Evolutionary conservation across 2,888 invertebrate species (phyloP).

Genomic region (Ecliptopera silaceata): DNA sequence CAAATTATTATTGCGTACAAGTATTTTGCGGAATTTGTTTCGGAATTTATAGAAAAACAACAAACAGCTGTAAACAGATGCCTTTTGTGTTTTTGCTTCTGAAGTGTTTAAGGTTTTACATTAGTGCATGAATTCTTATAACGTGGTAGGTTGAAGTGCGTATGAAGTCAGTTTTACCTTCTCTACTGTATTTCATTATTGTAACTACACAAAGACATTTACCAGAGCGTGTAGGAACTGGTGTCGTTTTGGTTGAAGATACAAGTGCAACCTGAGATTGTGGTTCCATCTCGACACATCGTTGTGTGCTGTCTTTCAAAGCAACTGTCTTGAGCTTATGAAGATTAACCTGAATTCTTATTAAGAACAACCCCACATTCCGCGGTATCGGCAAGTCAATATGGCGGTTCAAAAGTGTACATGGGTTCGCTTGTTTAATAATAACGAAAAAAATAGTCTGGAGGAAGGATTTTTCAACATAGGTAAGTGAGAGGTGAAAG

Average conservation of each 20-base stretch:
- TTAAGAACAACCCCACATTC: background rate
- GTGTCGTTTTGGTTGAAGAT: conserved; percentile 41
- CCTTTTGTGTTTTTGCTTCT: background rate
- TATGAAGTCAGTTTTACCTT: background rate
- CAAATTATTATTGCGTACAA: conserved; percentile 3
- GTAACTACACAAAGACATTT: conserved; percentile 28
- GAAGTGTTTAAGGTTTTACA: background rate
- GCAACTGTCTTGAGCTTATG: conserved; percentile 18
- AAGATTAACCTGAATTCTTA: background rate
- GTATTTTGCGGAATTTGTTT: background rate
- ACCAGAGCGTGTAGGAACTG: conserved; percentile 58
- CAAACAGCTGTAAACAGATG: background rate
- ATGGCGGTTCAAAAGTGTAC: conserved; percentile 39
- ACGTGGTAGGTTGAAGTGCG: background rate
- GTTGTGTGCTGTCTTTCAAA: conserved; percentile 18
- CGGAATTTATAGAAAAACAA: background rate
- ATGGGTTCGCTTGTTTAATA: conserved; percentile 54
- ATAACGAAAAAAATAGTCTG: conserved; percentile 43
- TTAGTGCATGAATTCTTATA: background rate
- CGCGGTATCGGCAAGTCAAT: background rate
- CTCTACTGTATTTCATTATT: conserved; percentile 11
- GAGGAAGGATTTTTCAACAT: conserved; percentile 47
- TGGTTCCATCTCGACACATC: conserved; percentile 32
- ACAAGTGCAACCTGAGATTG: conserved; percentile 50
- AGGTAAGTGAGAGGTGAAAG: too few species aligned